A percentile compares a stretch with the other conserved stretches of the same genome.
These are phyloP conservation scores for Gonatopus flavifemur DNA, from an alignment of 1,140 invertebrate species.

Conservation along the genomic window DNA sequence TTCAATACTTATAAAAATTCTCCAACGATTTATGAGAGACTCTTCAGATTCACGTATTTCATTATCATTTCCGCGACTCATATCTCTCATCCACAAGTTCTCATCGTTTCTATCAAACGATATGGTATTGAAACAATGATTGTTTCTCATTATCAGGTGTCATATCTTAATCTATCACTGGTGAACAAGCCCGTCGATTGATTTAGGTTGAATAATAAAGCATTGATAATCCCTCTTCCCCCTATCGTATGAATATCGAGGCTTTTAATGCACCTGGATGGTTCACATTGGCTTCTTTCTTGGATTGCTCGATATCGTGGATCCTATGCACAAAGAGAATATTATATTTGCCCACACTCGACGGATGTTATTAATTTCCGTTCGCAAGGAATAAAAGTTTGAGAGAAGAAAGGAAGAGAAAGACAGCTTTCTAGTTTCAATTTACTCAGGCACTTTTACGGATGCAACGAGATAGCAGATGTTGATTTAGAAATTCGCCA, in stretches of 20 bases:
- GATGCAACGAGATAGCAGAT: too few species aligned
- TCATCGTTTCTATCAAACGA: too few species aligned
- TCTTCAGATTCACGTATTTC: too few species aligned
- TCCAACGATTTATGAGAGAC: too few species aligned
- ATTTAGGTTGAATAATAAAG: slow-evolving; percentile 27
- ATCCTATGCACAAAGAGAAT: slow-evolving; percentile 6
- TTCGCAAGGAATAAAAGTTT: not conserved
- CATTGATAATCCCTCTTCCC: slow-evolving; percentile 26
- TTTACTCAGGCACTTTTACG: too few species aligned
- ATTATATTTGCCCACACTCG: slow-evolving; percentile 33
- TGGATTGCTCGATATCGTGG: slow-evolving; percentile 17
- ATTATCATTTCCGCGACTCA: too few species aligned
- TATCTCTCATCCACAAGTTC: too few species aligned
- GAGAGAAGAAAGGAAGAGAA: not conserved
- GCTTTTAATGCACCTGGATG: slow-evolving; percentile 27
- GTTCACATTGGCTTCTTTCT: slow-evolving; percentile 36
- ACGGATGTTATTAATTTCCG: slow-evolving; percentile 17
- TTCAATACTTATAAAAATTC: too few species aligned
- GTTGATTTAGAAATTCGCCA: too few species aligned
- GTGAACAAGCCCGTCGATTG: slow-evolving; percentile 24
- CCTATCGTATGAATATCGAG: slow-evolving; percentile 8
- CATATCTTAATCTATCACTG: too few species aligned
- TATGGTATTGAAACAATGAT: too few species aligned
- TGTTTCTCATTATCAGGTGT: too few species aligned
- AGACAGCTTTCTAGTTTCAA: not conserved